Evolutionary conservation across 2,888 invertebrate genomes (phyloP), one percentile per base, ranked within the genome.

Genomic region (Agrypnus murinus): DNA sequence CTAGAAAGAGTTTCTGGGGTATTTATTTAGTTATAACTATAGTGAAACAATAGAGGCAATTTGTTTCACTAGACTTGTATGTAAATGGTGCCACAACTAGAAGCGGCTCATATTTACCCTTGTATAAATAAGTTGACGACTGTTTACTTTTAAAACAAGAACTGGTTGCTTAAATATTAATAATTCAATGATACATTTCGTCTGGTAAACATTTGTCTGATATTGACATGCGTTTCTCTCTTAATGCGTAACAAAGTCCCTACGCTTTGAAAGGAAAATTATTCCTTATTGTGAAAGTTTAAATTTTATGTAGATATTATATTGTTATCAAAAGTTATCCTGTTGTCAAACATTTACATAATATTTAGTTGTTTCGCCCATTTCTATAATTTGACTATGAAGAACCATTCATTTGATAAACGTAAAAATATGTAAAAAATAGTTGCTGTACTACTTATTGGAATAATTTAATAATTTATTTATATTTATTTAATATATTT

Each of bases 111-210:
- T 25, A 25, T 32, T 19, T 58, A 14, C 14, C 14, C 38, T 40
- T 34, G 15, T 25, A 38, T 59, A 60, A 38, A 60, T 66, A 66
- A 50, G 60, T 36, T 15, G 25, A 46, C 59, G 50, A 59, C 43
- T 66, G 38, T 66, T 66, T 66, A 59, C 36, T 12, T 34, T 50
- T 32, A 59, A 25, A 50, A 66, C 59, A 50, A 45, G 25, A 31
- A 14, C 31, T 12, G 10, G 32, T 7, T 59, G 32, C 36, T 59
- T 60, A 66, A 59, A 60, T 53, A 59, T 66, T 66, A 46, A 66
- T 50, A 17, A 57, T 55, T 32, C 38, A 45, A 17, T 66, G 38
- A 59, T 46, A 59, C 36, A 50, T 17, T 65, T 57, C 32, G 15
- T 38, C 31, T 12, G 12, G 40, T 25, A 59, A 48, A 66, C 48